Percentiles rank a stretch among this genome's conserved stretches.
Conservation (phyloP, 2,113 vertebrate genomes). For the Ursus arctos region DNA sequence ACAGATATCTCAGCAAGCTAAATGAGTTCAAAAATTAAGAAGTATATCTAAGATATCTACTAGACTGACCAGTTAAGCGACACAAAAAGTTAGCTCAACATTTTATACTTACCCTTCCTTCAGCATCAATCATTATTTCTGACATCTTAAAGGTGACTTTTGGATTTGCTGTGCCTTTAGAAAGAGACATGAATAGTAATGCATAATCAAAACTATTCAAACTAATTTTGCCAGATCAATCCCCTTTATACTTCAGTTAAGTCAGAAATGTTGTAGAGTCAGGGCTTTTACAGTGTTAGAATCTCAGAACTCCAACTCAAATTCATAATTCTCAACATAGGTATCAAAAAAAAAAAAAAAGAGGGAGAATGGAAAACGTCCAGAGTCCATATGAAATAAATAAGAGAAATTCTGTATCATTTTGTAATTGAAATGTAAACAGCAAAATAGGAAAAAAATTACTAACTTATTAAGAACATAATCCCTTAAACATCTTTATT, state of each 20-base stretch:
- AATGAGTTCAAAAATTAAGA: not conserved
- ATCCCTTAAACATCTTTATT: slow-evolving; percentile 45
- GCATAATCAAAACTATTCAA: slow-evolving; percentile 6
- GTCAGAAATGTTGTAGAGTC: not conserved
- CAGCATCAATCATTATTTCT: slow-evolving; percentile 88
- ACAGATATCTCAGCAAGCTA: slow-evolving; percentile 16
- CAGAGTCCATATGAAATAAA: not conserved
- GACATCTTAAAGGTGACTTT: slow-evolving; percentile 93
- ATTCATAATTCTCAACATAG: not conserved
- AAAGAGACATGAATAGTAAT: slow-evolving; percentile 74
- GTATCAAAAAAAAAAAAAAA: not conserved
- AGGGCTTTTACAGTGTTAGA: slow-evolving; percentile 4
- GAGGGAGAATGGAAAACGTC: not conserved
- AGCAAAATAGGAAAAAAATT: not conserved
- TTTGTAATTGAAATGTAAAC: slow-evolving; percentile 19
- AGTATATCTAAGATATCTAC: not conserved
- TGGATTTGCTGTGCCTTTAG: slow-evolving; percentile 91
- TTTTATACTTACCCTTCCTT: slow-evolving; percentile 89
- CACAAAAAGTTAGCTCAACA: slow-evolving; percentile 56
- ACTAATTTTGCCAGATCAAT: slow-evolving; percentile 41
- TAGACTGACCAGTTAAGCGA: not conserved
- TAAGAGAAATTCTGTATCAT: not conserved
- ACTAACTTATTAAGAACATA: slow-evolving; percentile 25
- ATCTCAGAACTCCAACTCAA: not conserved
- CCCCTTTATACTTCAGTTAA: slow-evolving; percentile 33